A percentile compares a stretch with the other conserved stretches of the same genome.
Conservation (phyloP, 1,140 invertebrate genomes). For the Drosophila sucinea region DNA sequence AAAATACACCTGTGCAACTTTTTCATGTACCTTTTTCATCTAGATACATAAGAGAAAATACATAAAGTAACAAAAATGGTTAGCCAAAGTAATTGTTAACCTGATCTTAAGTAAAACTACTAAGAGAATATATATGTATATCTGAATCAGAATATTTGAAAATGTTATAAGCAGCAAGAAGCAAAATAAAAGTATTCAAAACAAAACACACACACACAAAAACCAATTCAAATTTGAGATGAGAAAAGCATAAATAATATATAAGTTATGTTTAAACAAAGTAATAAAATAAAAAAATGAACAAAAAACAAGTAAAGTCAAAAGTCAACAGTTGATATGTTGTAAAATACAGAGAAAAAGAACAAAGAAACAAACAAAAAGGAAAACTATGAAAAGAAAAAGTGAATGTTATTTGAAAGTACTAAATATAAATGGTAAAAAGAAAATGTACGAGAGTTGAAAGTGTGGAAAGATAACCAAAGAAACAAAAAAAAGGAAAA, state of each 20-base stretch:
- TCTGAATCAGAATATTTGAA: slow-evolving; percentile 55
- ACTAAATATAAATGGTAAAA: slow-evolving; percentile 63
- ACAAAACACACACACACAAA: slow-evolving; percentile 31
- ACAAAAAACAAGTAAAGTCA: slow-evolving; percentile 74
- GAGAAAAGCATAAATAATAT: slow-evolving; percentile 64
- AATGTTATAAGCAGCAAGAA: slow-evolving; percentile 31
- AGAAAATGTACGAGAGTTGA: slow-evolving; percentile 36
- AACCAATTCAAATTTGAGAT: slow-evolving; percentile 47
- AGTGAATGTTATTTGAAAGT: slow-evolving; percentile 68
- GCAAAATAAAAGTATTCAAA: slow-evolving; percentile 61
- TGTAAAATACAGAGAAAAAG: slow-evolving; percentile 64
- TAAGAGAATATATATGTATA: slow-evolving; percentile 48
- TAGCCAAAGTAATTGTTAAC: slow-evolving; percentile 58
- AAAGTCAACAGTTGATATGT: slow-evolving; percentile 81
- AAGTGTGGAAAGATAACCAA: slow-evolving; percentile 68
- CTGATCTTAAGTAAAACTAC: slow-evolving; percentile 63
- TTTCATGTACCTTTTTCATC: slow-evolving; percentile 80
- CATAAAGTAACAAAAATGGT: slow-evolving; percentile 29
- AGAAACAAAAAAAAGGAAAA: slow-evolving; percentile 60
- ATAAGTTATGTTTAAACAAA: slow-evolving; percentile 76
- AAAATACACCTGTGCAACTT: slow-evolving; percentile 58
- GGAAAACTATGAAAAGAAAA: slow-evolving; percentile 50
- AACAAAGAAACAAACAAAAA: slow-evolving; percentile 33
- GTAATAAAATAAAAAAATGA: slow-evolving; percentile 65
- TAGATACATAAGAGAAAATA: slow-evolving; percentile 62